phyloP scores from a whole-genome alignment of 2,113 vertebrate species.

The Atrichornis clamosus region DNA sequence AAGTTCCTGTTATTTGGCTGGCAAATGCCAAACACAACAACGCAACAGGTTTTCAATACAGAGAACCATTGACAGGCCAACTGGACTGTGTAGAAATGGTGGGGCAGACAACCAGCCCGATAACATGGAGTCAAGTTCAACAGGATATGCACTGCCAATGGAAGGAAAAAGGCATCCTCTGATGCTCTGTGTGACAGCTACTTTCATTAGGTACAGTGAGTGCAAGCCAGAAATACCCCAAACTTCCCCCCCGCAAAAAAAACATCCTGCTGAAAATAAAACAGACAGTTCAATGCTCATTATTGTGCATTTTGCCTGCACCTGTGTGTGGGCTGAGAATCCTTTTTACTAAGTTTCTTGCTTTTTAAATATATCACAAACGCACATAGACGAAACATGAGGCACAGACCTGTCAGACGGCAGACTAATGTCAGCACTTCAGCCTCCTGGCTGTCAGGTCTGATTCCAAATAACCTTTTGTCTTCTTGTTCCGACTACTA shows the following conservation, averaged over 20 bases:
- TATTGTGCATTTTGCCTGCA: not conserved
- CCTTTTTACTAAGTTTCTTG: not conserved
- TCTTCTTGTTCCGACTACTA: conserved; percentile 49
- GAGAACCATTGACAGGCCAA: not conserved
- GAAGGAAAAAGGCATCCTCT: not conserved
- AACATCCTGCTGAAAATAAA: not conserved
- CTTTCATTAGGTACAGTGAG: not conserved
- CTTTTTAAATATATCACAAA: not conserved
- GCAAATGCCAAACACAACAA: not conserved
- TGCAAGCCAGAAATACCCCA: not conserved
- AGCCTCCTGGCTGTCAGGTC: conserved; percentile 33
- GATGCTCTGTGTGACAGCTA: not conserved
- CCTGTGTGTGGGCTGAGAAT: not conserved
- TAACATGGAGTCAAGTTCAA: not conserved
- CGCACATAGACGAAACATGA: not conserved
- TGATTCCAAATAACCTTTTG: conserved; percentile 45
- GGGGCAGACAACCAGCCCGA: not conserved
- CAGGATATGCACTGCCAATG: not conserved
- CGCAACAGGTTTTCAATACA: not conserved
- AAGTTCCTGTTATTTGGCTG: not conserved
- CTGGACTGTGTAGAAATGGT: not conserved
- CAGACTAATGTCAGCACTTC: conserved; percentile 19
- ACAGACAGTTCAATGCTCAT: not conserved
- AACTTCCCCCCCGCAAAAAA: not conserved
- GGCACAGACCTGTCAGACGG: not conserved